These are phyloP conservation scores for Phainopepla nitens DNA, from an alignment of 2,113 vertebrate species.

Conservation along the genomic window DNA sequence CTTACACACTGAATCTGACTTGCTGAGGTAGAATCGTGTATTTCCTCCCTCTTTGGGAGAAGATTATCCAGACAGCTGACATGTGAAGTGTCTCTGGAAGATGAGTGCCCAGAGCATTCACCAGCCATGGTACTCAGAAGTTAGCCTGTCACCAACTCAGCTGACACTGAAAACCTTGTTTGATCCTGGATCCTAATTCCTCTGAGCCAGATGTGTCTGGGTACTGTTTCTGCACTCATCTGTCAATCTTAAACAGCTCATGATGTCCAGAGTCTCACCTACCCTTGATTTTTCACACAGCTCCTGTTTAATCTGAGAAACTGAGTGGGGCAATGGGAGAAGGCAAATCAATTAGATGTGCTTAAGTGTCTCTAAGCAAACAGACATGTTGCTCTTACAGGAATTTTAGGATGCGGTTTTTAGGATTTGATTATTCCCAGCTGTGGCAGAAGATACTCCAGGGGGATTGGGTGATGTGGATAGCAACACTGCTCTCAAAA, in stretches of 20 bases:
- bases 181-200: background rate
- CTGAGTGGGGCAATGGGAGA: accelerated
- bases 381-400: background rate
- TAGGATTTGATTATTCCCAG: background rate
- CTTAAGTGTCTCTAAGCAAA: background rate
- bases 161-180: background rate
- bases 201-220: background rate
- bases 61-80: background rate
- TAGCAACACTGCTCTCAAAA: background rate
- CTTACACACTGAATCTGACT: background rate
- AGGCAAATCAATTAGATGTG: background rate
- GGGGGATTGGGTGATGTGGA: background rate
- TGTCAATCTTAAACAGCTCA: background rate
- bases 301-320: background rate
- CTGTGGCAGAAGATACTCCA: background rate
- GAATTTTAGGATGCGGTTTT: background rate
- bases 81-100: background rate
- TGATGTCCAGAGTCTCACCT: background rate
- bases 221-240: background rate
- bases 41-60: background rate
- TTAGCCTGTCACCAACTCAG: background rate
- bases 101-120: background rate
- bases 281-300: background rate
- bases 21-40: background rate
- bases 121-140: background rate